Evolutionary conservation across 2,797 vertebrate species (phyloP), one percentile per base, ranked within the genome.

Genomic region (Phylloscopus collybita): DNA sequence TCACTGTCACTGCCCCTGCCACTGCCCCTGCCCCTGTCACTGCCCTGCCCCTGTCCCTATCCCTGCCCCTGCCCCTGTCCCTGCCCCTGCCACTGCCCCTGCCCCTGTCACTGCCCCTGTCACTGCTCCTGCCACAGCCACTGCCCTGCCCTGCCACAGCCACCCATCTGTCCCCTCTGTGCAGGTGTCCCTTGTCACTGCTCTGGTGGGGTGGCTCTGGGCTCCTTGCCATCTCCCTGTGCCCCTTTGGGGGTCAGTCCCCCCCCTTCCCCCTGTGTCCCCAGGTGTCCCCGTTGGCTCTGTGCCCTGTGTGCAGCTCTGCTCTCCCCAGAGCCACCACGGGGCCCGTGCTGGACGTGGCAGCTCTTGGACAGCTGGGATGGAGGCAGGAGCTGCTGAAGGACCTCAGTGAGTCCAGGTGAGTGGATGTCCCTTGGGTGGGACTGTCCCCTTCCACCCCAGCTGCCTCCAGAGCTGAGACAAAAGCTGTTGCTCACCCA

Each of bases 131-230:
- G 36, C 10, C 36, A 38, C 36, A 9, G 36, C 10, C 0, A 29
- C 6, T 5, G 78, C 42, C 11, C 42, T 42, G 45, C 11, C 21
- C 45, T 47, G 45, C 45, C 45, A 59, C 1, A 2, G 54, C 22
- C 38, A 15, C n/a, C 4, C 0, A 0, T 32, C 27, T 12, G 78
- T 22, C 53, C 70, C 1, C 62, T 36, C 49, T 7, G 9, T 6
- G 44, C 14, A 26, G 44, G 21, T 23, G 44, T 18, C 12, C 54
- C 3, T 0, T 4, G 38, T n/a, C 14, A 1, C 23, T 16, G 57
- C 74, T 47, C 0, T 1, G 9, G 16, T 11, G 25, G 12, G 26
- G 13, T n/a, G 69, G n/a, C 69, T 70, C 61, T 51, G 22, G 40
- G 40, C 72, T 86, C 40, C 53, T 29, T 4, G 16, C 71, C 29